A percentile compares a stretch with the other conserved stretches of the same genome.
Conservation (phyloP, 2,888 invertebrate species). For the Liopterus haemorrhoidalis region DNA sequence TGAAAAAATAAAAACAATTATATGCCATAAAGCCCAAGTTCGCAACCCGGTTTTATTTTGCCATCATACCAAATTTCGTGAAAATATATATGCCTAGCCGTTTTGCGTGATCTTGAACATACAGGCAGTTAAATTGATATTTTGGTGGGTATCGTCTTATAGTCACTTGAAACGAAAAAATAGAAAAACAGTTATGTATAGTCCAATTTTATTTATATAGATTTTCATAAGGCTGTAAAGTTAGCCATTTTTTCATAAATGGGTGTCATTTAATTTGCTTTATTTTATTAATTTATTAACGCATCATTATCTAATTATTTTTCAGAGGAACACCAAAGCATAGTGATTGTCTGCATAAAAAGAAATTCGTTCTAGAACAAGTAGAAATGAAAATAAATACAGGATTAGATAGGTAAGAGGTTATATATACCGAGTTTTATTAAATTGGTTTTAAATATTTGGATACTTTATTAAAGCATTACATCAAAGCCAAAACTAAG, state of each 20-base stretch:
- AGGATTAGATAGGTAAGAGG: conserved; percentile 61
- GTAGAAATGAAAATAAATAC: conserved; percentile 87
- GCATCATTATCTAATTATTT: conserved; percentile 31
- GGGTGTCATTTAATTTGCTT: neutral
- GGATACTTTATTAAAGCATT: neutral
- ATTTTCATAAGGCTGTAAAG: neutral
- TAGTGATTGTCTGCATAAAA: conserved; percentile 81
- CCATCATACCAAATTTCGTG: too few relatives aligned
- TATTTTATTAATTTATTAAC: too few relatives aligned
- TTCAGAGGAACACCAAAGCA: conserved; percentile 79
- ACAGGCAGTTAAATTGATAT: too few relatives aligned
- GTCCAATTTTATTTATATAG: neutral
- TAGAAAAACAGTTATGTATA: neutral
- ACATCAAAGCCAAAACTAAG: too few relatives aligned
- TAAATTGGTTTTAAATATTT: conserved; percentile 2
- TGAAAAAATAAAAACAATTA: too few relatives aligned
- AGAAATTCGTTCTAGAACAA: conserved; percentile 77
- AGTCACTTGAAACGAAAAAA: too few relatives aligned
- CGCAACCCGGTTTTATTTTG: too few relatives aligned
- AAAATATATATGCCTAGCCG: too few relatives aligned
- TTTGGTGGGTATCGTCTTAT: too few relatives aligned
- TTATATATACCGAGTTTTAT: conserved; percentile 30
- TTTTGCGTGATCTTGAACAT: too few relatives aligned
- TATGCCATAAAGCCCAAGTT: too few relatives aligned
- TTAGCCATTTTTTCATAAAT: conserved; percentile 10